Evolutionary conservation across 1,140 invertebrate genomes (phyloP).

Genomic region (Leptinotarsa lineolata): DNA sequence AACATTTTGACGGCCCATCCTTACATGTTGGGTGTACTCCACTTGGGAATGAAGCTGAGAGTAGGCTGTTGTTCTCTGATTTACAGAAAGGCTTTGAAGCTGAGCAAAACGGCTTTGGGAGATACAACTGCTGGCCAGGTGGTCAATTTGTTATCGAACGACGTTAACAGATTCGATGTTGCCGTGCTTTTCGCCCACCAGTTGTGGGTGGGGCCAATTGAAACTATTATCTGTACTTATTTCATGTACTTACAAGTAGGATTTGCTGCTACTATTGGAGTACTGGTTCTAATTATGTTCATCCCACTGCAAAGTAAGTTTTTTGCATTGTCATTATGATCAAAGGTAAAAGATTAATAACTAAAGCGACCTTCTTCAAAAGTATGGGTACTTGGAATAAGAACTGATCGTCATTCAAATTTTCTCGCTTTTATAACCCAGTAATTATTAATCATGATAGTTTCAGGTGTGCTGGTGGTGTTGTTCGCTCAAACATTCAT

Average conservation of each 20-base stretch:
- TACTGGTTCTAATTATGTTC: conserved; percentile 77
- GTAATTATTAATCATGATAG: no score
- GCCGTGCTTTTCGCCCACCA: conserved; percentile 74
- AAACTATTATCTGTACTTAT: conserved; percentile 76
- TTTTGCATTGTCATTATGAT: no score
- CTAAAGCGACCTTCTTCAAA: no score
- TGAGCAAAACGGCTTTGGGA: conserved; percentile 76
- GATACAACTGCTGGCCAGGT: conserved; percentile 81
- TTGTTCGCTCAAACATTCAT: no score
- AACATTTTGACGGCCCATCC: conserved; percentile 63
- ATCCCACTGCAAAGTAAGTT: conserved; percentile 81
- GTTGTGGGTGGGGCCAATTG: conserved; percentile 82
- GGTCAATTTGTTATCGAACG: conserved; percentile 86
- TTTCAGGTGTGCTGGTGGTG: no score
- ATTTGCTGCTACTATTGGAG: conserved; percentile 76
- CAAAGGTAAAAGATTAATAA: no score
- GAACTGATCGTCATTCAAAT: no score
- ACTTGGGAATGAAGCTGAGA: conserved; percentile 74
- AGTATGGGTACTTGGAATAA: no score
- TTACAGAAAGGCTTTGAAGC: conserved; percentile 75
- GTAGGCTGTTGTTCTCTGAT: conserved; percentile 74
- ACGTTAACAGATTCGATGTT: conserved; percentile 75
- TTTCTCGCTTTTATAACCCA: no score
- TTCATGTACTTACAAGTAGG: conserved; percentile 82
- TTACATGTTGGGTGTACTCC: conserved; percentile 70